These are phyloP conservation scores for Druon quercuslanigerum DNA, from an alignment of 1,140 invertebrate genomes.

Conservation along the genomic window DNA sequence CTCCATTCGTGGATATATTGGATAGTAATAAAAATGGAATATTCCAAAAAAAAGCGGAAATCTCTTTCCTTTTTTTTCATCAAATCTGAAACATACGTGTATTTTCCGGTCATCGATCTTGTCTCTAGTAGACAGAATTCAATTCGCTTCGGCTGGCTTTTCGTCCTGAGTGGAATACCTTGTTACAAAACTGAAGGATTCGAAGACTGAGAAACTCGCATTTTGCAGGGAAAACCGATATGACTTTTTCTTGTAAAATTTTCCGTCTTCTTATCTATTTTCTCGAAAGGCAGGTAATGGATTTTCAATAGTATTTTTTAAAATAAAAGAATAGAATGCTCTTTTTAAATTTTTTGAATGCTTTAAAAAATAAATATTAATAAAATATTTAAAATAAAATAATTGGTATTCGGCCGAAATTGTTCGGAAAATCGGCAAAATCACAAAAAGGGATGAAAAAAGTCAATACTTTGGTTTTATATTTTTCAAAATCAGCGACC, in stretches of 20 bases:
- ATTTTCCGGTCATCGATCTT: constrained; percentile 21
- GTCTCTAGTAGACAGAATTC: background rate
- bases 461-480: too few species aligned
- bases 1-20: too few species aligned
- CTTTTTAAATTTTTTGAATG: too few species aligned
- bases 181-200: constrained; percentile 40
- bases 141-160: constrained; percentile 4
- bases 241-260: constrained; percentile 40
- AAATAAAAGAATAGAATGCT: background rate
- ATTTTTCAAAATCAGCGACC: too few species aligned
- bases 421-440: too few species aligned
- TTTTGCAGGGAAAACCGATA: constrained; percentile 29
- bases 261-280: constrained; percentile 2
- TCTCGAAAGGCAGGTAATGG: constrained; percentile 1
- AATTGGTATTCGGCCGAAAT: too few species aligned
- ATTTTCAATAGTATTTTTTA: background rate
- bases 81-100: background rate
- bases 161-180: constrained; percentile 42
- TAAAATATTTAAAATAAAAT: too few species aligned
- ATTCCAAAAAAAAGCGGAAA: too few species aligned
- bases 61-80: too few species aligned
- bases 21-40: too few species aligned
- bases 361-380: too few species aligned
- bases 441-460: too few species aligned
- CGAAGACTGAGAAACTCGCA: constrained; percentile 12